Percentiles rank a stretch among this genome's conserved stretches.
These are phyloP conservation scores for Tamandua tetradactyla DNA, from an alignment of 2,797 vertebrate species.

Conservation along the genomic window DNA sequence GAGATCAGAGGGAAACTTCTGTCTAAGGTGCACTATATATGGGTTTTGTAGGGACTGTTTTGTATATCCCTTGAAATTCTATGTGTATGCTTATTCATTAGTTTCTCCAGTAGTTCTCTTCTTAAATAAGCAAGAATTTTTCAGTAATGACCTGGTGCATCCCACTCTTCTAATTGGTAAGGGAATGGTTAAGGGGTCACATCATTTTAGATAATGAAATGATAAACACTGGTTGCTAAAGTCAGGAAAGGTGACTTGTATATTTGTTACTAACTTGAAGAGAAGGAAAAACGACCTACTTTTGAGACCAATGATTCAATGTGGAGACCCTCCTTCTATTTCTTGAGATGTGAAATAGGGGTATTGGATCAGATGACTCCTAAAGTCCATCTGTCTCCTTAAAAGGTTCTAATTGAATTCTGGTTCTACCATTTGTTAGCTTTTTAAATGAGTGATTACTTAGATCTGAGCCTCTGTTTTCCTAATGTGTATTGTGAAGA, in stretches of 20 bases:
- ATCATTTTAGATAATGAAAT: not conserved
- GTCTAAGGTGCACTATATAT: not conserved
- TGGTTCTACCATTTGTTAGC: not conserved
- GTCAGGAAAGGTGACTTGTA: not conserved
- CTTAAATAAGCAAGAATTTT: not conserved
- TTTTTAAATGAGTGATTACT: not conserved
- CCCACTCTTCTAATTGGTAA: not conserved
- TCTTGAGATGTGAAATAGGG: not conserved
- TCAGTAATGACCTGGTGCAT: not conserved
- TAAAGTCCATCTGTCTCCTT: not conserved
- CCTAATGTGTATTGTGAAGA: not conserved
- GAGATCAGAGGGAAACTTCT: not conserved
- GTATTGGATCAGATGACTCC: not conserved
- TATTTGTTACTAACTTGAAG: not conserved
- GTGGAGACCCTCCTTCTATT: not conserved
- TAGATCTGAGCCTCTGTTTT: not conserved
- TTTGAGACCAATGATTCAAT: not conserved
- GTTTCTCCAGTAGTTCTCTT: no score
- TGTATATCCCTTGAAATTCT: not conserved
- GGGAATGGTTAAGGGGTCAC: rapidly evolving
- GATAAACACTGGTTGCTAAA: not conserved
- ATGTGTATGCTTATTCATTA: not conserved
- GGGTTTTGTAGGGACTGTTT: not conserved
- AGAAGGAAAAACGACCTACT: not conserved
- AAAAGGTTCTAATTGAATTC: not conserved